Percentiles rank a stretch among this genome's conserved stretches.
phyloP scores from a whole-genome alignment of 2,888 invertebrate species.

The Melieria picta region DNA sequence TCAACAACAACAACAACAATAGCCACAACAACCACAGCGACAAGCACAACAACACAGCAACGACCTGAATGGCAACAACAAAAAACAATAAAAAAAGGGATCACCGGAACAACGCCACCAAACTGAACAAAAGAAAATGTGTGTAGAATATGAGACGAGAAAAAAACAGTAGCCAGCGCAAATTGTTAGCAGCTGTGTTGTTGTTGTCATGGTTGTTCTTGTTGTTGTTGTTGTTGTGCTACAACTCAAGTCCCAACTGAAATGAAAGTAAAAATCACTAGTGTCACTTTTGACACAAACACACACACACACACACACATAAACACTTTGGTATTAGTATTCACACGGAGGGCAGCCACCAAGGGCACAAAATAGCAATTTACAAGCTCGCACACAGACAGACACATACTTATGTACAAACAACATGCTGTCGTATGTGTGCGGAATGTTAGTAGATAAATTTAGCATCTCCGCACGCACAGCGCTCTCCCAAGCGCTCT shows the following conservation, averaged over 20 bases:
- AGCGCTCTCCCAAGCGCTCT: too few species aligned
- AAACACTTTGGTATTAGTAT: neutral
- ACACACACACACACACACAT: slow-evolving; percentile 3
- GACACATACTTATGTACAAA: neutral
- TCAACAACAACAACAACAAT: neutral
- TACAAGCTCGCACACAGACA: neutral
- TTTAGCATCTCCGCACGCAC: too few species aligned
- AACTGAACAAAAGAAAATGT: too few species aligned
- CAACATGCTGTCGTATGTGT: too few species aligned
- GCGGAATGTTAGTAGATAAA: too few species aligned
- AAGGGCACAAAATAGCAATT: neutral
- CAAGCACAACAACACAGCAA: neutral
- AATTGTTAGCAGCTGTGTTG: too few species aligned
- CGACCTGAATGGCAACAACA: neutral
- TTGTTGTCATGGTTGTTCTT: too few species aligned
- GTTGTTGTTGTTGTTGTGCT: neutral
- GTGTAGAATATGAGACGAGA: too few species aligned
- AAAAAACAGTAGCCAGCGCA: too few species aligned
- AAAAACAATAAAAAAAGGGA: neutral
- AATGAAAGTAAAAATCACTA: neutral
- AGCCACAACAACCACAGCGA: slow-evolving; percentile 11
- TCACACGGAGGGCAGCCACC: neutral
- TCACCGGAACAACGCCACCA: too few species aligned
- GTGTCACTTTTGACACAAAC: slow-evolving; percentile 10
- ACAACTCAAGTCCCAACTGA: too few species aligned